Conservation (phyloP, 2,888 invertebrate species). For the Rosalia funebris region DNA sequence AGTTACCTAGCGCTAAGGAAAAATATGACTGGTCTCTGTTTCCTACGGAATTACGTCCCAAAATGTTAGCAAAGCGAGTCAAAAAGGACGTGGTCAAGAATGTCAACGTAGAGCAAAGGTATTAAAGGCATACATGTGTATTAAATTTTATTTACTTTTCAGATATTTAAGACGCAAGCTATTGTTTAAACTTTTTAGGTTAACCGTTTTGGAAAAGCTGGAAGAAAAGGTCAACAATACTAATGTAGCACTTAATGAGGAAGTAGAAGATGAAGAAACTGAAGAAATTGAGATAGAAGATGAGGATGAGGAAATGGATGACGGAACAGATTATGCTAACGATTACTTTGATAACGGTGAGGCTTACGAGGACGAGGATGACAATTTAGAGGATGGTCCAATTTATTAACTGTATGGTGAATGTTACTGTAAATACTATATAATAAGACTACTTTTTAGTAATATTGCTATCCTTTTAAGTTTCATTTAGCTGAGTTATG, state of each 20-base stretch:
- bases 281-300: conserved; percentile 75
- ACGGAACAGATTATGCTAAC: conserved; percentile 88
- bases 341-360: conserved; percentile 91
- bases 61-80: conserved; percentile 60
- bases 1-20: conserved; percentile 61
- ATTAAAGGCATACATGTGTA: too few relatives aligned
- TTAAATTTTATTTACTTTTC: too few relatives aligned
- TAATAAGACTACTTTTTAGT: too few relatives aligned
- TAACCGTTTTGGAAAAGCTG: conserved; percentile 70
- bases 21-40: conserved; percentile 72
- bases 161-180: too few relatives aligned
- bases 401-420: too few relatives aligned
- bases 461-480: too few relatives aligned
- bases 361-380: conserved; percentile 87
- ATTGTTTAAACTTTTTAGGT: too few relatives aligned
- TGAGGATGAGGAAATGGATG: conserved; percentile 85
- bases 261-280: conserved; percentile 67
- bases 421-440: too few relatives aligned
- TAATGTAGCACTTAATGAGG: conserved; percentile 65
- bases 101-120: conserved; percentile 48
- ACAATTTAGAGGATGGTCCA: conserved; percentile 85
- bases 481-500: too few relatives aligned
- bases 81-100: conserved; percentile 48
- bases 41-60: conserved; percentile 72
- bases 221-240: conserved; percentile 68